phyloP scores from a whole-genome alignment of 2,888 invertebrate genomes.

The Tipula confusa region DNA sequence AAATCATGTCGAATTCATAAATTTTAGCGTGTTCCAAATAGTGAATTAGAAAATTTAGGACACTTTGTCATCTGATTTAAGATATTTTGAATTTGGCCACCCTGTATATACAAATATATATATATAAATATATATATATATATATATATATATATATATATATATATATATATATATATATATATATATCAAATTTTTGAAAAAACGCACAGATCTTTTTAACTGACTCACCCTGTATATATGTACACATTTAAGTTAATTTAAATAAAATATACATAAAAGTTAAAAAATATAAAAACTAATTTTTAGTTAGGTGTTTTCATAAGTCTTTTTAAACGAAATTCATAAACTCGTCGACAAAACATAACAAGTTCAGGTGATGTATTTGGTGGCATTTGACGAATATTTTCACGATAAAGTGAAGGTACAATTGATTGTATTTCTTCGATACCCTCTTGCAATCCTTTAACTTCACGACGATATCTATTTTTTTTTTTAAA shows the following conservation, averaged over 20 bases:
- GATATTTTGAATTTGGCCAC: too few species aligned
- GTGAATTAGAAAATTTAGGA: too few species aligned
- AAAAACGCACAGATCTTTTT: too few species aligned
- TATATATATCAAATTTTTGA: too few species aligned
- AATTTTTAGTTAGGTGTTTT: conserved; percentile 38
- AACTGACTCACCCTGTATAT: too few species aligned
- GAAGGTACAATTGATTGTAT: conserved; percentile 70
- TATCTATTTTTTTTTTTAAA: conserved; percentile 59
- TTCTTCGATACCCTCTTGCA: conserved; percentile 70
- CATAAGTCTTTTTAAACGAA: conserved; percentile 67
- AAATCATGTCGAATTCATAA: too few species aligned
- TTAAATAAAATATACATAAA: background rate
- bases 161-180: too few species aligned
- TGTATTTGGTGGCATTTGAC: conserved; percentile 58
- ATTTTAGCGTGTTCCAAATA: too few species aligned
- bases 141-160: too few species aligned
- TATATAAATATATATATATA: too few species aligned
- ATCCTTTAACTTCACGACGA: conserved; percentile 72
- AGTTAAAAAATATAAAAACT: background rate
- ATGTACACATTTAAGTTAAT: background rate
- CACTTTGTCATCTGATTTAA: too few species aligned
- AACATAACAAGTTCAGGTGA: conserved; percentile 85
- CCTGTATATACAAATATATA: too few species aligned
- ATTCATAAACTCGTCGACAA: conserved; percentile 93
- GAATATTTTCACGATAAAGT: conserved; percentile 54